Evolutionary conservation across 2,888 invertebrate genomes (phyloP).

Genomic region (Hemithea aestivaria): DNA sequence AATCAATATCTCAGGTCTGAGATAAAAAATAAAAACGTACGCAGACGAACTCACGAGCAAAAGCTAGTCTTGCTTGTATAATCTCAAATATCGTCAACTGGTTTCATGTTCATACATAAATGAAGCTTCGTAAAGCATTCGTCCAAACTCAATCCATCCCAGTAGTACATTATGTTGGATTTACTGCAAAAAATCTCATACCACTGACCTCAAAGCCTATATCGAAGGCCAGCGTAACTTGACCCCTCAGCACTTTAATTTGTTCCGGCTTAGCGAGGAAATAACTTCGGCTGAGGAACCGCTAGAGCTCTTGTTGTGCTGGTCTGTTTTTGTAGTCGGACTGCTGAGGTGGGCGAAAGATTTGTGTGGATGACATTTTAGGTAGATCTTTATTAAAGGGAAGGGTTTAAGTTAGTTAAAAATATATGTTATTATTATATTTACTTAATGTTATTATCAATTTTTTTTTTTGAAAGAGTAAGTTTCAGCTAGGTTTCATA

Average conservation of each 20-base stretch:
- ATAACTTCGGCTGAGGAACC: conserved; percentile 23
- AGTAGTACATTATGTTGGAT: conserved; percentile 36
- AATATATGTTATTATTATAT: no score
- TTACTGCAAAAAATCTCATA: conserved; percentile 45
- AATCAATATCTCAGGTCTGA: no score
- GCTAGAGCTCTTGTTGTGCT: conserved; percentile 31
- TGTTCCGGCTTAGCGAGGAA: conserved; percentile 16
- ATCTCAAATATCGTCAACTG: no score
- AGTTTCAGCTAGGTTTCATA: no score
- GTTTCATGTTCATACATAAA: no score
- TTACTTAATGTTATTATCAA: no score
- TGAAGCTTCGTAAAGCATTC: conserved; percentile 13
- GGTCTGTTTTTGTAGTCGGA: conserved; percentile 36
- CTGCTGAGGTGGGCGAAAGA: conserved; percentile 19
- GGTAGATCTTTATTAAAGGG: no score
- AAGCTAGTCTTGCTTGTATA: no score
- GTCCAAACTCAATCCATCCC: conserved; percentile 37
- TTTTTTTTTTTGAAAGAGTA: no score
- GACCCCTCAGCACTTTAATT: conserved; percentile 26
- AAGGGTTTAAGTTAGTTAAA: no score
- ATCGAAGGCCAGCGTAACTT: conserved; percentile 33
- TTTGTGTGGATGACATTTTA: conserved; percentile 18
- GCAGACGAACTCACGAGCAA: no score
- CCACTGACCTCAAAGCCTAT: conserved; percentile 55
- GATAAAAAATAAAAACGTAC: no score